Base-by-base conservation (phyloP, 1,140 invertebrate genomes). In the Neotoxoptera formosana region DNA sequence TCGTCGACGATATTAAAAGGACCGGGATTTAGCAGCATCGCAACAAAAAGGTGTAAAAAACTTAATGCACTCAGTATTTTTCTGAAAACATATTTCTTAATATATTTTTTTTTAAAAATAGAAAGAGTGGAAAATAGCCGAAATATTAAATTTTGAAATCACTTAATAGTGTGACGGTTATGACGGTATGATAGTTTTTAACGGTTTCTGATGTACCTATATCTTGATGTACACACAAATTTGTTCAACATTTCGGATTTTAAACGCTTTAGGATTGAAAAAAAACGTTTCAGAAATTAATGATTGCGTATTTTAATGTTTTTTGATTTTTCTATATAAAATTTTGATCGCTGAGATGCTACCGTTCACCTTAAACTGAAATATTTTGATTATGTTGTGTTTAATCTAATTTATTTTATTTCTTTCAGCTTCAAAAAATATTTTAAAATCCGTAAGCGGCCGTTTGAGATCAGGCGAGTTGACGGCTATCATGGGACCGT, bases 401-500 rank as follows among this genome's bases (percentile, higher is more conserved):
- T 76, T n/a, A 76, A 76, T n/a, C 14, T n/a, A n/a, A n/a, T n/a
- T n/a, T 76, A 76, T n/a, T 76, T 76, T n/a, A 11, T 60, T 92
- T 93, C 21, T 94, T 94, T 9, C 95, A 98, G 97, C 96, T 96
- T 96, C 96, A 94, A 98, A 98, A 95, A 97, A 96, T 36, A 98
- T 98, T 94, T 95, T 98, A 84, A 98, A 98, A 95, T 97, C 97
- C 67, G 97, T 98, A 93, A 98, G 97, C 94, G 98, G 98, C 30
- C 96, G 96, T 94, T 96, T 98, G 93, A 96, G 97, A 51, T 98
- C 98, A 34, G 97, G 98, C 34, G 97, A 99, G 95, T 96, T 99
- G 93, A 98, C 98, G 36, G 98, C 98, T 94, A 99, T 99, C 94
- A 99, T 99, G 98, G 98, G 98, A 21, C 98, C 98, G 34, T 98